phyloP scores from a whole-genome alignment of 2,113 vertebrate species.

The Silurus meridionalis region DNA sequence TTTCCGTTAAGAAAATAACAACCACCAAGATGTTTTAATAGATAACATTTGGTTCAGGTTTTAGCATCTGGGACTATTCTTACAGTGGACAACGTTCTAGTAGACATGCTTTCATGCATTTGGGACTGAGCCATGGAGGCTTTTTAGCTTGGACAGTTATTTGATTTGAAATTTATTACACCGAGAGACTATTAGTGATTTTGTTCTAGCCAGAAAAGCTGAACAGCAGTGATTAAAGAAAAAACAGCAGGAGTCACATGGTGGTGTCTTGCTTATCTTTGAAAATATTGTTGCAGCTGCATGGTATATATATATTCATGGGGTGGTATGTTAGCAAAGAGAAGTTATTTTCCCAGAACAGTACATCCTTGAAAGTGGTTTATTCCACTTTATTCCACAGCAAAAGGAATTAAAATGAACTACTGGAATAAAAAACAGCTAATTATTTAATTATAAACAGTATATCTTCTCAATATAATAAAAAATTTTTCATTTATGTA shows the following conservation, averaged over 20 bases:
- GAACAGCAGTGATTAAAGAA: background rate
- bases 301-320: background rate
- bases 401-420: background rate
- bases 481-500: no score
- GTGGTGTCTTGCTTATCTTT: background rate
- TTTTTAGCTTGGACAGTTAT: background rate
- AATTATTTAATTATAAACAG: no score
- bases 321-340: background rate
- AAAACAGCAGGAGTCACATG: background rate
- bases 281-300: background rate
- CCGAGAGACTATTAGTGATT: background rate
- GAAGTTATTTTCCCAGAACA: background rate
- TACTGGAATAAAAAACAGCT: background rate
- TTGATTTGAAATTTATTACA: slow-evolving; percentile 3
- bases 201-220: background rate
- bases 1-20: background rate
- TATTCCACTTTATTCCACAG: background rate
- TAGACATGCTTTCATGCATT: background rate
- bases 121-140: background rate
- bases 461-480: no score
- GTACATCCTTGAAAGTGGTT: background rate
- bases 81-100: background rate
- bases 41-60: background rate
- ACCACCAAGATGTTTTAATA: background rate
- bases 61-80: background rate